Conservation (phyloP, 2,888 invertebrate genomes). For the Microdon myrmicae region DNA sequence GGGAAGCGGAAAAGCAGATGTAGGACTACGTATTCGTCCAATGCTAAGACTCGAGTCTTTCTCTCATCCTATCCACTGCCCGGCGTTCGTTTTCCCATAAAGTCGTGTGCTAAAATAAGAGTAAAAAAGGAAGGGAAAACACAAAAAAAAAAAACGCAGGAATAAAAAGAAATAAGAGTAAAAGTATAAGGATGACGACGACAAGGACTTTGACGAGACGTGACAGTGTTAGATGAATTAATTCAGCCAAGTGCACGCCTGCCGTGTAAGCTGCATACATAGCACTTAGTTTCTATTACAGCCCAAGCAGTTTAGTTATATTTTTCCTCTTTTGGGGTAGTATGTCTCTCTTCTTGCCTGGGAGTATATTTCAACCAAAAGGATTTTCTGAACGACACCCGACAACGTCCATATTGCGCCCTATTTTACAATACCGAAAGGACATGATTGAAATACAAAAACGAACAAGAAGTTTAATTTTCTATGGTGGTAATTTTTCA, state of each 20-base stretch:
- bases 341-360: slow-evolving; percentile 23
- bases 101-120: slow-evolving; percentile 10
- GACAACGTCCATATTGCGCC: slow-evolving; percentile 11
- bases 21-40: slow-evolving; percentile 33
- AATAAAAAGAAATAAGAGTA: slow-evolving; percentile 9
- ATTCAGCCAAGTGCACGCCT: slow-evolving; percentile 51
- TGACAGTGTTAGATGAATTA: slow-evolving; percentile 53
- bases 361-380: slow-evolving; percentile 45
- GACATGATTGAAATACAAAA: slow-evolving; percentile 39
- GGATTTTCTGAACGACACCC: slow-evolving; percentile 18
- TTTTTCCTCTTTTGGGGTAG: slow-evolving; percentile 25
- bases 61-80: background rate
- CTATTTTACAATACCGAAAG: slow-evolving; percentile 30
- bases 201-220: slow-evolving; percentile 52
- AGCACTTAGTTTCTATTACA: slow-evolving; percentile 50
- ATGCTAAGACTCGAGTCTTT: slow-evolving; percentile 1
- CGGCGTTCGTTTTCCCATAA: background rate
- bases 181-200: slow-evolving; percentile 28
- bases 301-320: slow-evolving; percentile 44
- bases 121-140: slow-evolving; percentile 13
- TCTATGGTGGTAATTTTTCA: slow-evolving; percentile 50
- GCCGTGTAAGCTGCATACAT: slow-evolving; percentile 37
- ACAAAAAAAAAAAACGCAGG: slow-evolving; percentile 5
- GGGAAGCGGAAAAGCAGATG: slow-evolving; percentile 51
- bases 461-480: slow-evolving; percentile 26